Conservation (phyloP, 2,888 invertebrate genomes). For the Conops quadrifasciatus region DNA sequence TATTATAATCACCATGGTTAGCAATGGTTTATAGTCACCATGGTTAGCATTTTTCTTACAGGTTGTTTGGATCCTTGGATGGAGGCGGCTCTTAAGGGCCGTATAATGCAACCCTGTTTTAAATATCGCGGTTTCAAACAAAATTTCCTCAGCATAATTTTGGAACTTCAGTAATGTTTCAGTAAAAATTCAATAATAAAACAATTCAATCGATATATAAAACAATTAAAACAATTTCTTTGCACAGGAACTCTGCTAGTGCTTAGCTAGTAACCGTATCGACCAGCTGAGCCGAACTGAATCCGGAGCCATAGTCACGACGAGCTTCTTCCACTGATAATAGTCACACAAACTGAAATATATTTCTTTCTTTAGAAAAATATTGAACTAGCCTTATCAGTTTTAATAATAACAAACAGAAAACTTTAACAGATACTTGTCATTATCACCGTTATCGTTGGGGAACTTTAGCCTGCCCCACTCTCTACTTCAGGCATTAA, state of each 20-base stretch:
- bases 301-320: background rate
- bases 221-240: constrained; percentile 3
- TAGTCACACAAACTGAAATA: constrained; percentile 20
- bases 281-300: constrained; percentile 37
- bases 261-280: constrained; percentile 23
- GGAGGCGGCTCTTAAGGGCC: constrained; percentile 49
- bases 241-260: background rate
- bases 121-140: constrained; percentile 43
- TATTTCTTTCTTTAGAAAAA: constrained; percentile 14
- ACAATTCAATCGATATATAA: too few species aligned
- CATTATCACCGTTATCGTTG: constrained; percentile 17
- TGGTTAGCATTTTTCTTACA: constrained; percentile 52
- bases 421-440: constrained; percentile 10
- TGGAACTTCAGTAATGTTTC: background rate
- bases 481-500: background rate
- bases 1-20: too few species aligned
- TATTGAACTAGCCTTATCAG: constrained; percentile 39
- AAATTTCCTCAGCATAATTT: constrained; percentile 50
- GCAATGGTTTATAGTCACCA: too few species aligned
- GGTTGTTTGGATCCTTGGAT: constrained; percentile 52
- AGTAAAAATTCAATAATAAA: too few species aligned
- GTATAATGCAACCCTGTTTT: constrained; percentile 45
- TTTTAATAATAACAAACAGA: constrained; percentile 24
- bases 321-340: constrained; percentile 25
- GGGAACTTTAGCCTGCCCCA: constrained; percentile 29